phyloP scores from a whole-genome alignment of 2,113 vertebrate genomes.

The Chionis minor region DNA sequence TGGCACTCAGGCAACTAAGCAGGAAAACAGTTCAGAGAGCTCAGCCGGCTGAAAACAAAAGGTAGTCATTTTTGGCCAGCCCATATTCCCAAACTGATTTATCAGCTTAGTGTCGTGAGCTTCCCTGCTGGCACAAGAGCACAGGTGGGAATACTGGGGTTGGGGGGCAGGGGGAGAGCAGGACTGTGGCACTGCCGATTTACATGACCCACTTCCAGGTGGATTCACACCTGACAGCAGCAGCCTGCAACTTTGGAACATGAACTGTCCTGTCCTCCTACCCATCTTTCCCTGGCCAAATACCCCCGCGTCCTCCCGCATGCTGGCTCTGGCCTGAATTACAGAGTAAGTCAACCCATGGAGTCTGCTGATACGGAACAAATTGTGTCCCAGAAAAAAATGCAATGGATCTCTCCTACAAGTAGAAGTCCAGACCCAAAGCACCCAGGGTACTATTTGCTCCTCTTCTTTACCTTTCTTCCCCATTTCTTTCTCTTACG shows the following conservation, averaged over 20 bases:
- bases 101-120: not conserved
- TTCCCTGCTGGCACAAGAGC: not conserved
- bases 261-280: not conserved
- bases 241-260: not conserved
- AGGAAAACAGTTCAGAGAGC: not conserved
- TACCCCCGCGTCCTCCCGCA: fast-evolving
- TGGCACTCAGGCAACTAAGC: not conserved
- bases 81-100: not conserved
- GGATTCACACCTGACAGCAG: not conserved
- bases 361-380: not conserved
- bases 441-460: not conserved
- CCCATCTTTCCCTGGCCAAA: not conserved
- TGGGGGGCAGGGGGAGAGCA: not conserved
- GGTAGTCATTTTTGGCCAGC: not conserved
- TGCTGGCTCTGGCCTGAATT: not conserved
- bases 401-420: not conserved
- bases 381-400: not conserved
- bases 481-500: not conserved
- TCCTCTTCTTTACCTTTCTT: not conserved
- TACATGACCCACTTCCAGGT: not conserved
- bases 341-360: fast-evolving
- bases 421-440: not conserved
- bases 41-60: not conserved
- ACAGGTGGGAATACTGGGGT: not conserved
- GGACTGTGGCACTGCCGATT: not conserved